Evolutionary conservation across 2,113 vertebrate genomes (phyloP), one percentile per base, ranked within the genome.

Genomic region (Acrocephalus arundinaceus): DNA sequence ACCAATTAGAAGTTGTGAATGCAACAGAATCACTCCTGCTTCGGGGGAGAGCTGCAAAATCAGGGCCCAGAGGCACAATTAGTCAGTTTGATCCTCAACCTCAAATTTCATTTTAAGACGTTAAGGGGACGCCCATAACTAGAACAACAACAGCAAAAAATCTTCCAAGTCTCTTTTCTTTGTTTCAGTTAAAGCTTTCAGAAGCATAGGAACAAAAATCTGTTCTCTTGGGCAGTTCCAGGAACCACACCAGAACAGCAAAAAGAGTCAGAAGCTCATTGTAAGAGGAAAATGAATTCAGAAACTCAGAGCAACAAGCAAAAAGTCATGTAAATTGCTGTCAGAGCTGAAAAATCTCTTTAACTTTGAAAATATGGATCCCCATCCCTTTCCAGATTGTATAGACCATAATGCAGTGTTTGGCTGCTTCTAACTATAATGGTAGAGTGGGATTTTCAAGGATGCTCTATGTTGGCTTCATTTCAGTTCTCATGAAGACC

Each of bases 401-500:
- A 11, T 28, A 73, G 55, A 63, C 23, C 7, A 3, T 66, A 89
- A 85, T 59, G 68, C 63, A 88, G 37, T 35, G 37, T 81, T 86
- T 94, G 92, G 88, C 61, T 84, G 43, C 70, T 74, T 19, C 75
- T 41, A 28, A 24, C 55, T 75, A 1, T n/a, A 86, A 52, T 37
- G 68, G 37, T 30, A 75, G 79, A n/a, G 35, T 68, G 52, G 85
- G 65, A 78, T 81, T 90, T 87, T 81, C 88, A 76, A 79, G 89
- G 76, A 57, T 92, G 61, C 18, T 81, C 5, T 67, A 0, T 52
- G 17, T 39, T 88, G 88, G 79, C 61, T 89, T 92, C 19, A 28
- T 75, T 90, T 77, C 68, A 90, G 7, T 87, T 77, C 79, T 90
- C 18, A n/a, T 21, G 10, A 75, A 86, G 57, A 68, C 52, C 87